A percentile compares a stretch with the other conserved stretches of the same genome.
phyloP scores from a whole-genome alignment of 2,888 invertebrate species.

The Nomada flava region DNA sequence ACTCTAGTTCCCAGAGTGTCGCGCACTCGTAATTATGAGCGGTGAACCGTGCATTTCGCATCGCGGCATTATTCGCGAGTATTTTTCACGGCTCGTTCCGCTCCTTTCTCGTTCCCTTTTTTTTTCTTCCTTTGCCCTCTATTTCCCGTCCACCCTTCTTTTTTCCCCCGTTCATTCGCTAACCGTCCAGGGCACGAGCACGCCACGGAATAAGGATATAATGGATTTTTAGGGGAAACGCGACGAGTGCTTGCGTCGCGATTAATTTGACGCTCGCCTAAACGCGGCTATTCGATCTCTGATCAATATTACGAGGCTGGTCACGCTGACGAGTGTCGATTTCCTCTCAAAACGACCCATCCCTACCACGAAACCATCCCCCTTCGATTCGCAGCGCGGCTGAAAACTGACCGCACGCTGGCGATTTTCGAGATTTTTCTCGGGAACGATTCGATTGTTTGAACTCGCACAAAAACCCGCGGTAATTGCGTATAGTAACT shows the following conservation, averaged over 20 bases:
- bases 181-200: constrained; percentile 25
- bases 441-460: not conserved
- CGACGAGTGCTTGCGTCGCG: constrained; percentile 9
- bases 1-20: constrained; percentile 60
- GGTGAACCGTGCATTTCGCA: constrained; percentile 71
- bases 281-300: constrained; percentile 40
- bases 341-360: constrained; percentile 10
- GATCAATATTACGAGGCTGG: constrained; percentile 34
- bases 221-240: constrained; percentile 49
- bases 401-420: not conserved
- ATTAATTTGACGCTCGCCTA: constrained; percentile 58
- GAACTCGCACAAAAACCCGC: too few relatives aligned
- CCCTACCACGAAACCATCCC: constrained; percentile 5
- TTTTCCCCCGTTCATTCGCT: constrained; percentile 11
- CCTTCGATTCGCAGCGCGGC: not conserved
- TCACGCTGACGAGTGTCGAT: constrained; percentile 41
- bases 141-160: not conserved
- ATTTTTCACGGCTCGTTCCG: constrained; percentile 54
- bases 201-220: constrained; percentile 29
- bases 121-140: not conserved
- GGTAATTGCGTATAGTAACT: too few relatives aligned
- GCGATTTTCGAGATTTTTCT: not conserved
- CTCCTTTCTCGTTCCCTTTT: constrained; percentile 4
- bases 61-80: constrained; percentile 71
- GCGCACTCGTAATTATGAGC: constrained; percentile 72